These are phyloP conservation scores for Phallusia fumigata DNA, from an alignment of 23 tunicate species.

Conservation along the genomic window DNA sequence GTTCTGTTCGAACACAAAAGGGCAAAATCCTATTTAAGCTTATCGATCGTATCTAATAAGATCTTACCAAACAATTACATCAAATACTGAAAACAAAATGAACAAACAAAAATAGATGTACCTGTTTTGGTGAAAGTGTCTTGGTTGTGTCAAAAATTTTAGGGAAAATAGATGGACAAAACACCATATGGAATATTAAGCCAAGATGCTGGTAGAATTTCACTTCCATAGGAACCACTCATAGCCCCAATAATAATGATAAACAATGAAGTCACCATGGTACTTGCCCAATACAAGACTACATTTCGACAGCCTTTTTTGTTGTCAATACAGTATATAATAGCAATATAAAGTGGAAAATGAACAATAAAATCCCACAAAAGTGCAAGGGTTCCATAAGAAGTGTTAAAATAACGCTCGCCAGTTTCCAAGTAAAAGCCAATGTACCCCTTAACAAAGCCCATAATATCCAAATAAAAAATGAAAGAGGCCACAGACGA, in stretches of 20 bases:
- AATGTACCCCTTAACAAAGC: slow-evolving; percentile 39
- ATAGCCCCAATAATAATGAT: slow-evolving; percentile 49
- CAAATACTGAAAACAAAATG: too few species aligned
- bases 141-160: neutral
- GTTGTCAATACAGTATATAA: slow-evolving; percentile 68
- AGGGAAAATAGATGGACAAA: neutral
- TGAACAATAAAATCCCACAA: slow-evolving; percentile 51
- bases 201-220: slow-evolving; percentile 5
- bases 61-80: too few species aligned
- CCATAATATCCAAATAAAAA: slow-evolving; percentile 40
- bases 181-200: slow-evolving; percentile 12
- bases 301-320: slow-evolving; percentile 43
- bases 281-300: slow-evolving; percentile 41
- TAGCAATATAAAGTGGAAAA: slow-evolving; percentile 38
- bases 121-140: neutral
- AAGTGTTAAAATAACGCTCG: slow-evolving; percentile 54
- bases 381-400: slow-evolving; percentile 43
- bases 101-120: too few species aligned
- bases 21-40: too few species aligned
- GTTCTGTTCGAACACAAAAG: neutral
- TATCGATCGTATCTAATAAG: too few species aligned
- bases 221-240: slow-evolving; percentile 40
- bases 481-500: slow-evolving; percentile 59
- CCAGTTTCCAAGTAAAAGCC: slow-evolving; percentile 62
- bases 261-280: slow-evolving; percentile 41